A percentile compares a stretch with the other conserved stretches of the same genome.
Evolutionary conservation across 2,888 invertebrate species (phyloP).

Genomic region (Drosophila testacea): DNA sequence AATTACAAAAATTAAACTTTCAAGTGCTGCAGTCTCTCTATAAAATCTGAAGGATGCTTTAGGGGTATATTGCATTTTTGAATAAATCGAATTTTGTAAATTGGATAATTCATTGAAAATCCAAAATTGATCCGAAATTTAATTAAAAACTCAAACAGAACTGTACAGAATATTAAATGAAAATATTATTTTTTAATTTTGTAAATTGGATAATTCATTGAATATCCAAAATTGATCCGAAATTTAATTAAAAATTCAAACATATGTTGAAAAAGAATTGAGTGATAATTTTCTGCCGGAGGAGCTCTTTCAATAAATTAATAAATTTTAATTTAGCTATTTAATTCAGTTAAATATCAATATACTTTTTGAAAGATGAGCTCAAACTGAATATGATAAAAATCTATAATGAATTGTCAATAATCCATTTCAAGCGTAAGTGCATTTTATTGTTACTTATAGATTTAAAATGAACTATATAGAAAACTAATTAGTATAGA

Average conservation of each 20-base stretch:
- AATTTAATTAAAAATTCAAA: background rate
- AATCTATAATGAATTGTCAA: background rate
- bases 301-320: too few relatives aligned
- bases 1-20: constrained; percentile 3
- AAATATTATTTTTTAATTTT: background rate
- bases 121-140: background rate
- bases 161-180: background rate
- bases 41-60: background rate
- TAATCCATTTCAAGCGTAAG: background rate
- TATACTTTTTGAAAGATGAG: background rate
- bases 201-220: background rate
- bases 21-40: constrained; percentile 5
- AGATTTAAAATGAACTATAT: background rate
- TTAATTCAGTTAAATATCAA: background rate
- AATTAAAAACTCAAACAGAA: background rate
- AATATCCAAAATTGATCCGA: background rate
- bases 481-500: too few relatives aligned
- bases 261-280: too few relatives aligned
- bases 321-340: background rate
- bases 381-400: too few relatives aligned
- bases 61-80: background rate
- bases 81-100: background rate
- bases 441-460: too few relatives aligned
- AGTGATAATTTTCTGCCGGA: too few relatives aligned
- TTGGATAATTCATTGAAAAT: background rate